Evolutionary conservation across 2,113 vertebrate species (phyloP).

Genomic region (Elaphurus davidianus): DNA sequence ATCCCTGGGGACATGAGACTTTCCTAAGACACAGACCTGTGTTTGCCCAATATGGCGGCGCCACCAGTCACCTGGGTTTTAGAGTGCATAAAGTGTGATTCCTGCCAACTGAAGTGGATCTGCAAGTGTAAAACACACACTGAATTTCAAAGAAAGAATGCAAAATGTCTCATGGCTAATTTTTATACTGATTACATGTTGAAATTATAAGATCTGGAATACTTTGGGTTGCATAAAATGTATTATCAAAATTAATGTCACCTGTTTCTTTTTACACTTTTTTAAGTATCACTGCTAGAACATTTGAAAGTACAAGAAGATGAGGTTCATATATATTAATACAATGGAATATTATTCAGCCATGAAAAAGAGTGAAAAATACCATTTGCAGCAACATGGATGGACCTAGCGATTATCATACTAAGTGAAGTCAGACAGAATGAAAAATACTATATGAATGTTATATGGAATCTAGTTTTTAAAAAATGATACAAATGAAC

Average conservation of each 20-base stretch:
- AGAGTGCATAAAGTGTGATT: fast-evolving
- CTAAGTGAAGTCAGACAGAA: not conserved
- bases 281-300: not conserved
- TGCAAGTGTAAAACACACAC: not conserved
- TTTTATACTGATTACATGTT: not conserved
- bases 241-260: not conserved
- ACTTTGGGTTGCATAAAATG: not conserved
- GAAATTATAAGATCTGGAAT: not conserved
- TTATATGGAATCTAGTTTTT: not conserved
- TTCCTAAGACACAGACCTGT: not conserved
- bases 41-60: not conserved
- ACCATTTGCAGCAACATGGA: not conserved
- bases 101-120: not conserved
- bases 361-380: not conserved
- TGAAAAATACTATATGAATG: not conserved
- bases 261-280: not conserved
- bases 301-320: not conserved
- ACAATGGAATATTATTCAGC: not conserved
- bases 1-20: not conserved
- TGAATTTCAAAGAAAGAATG: not conserved
- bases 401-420: not conserved
- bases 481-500: not conserved
- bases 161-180: not conserved
- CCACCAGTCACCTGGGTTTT: fast-evolving
- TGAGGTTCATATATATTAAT: not conserved